phyloP scores from a whole-genome alignment of 2,113 vertebrate species.

The Neodontobutis hainanensis region DNA sequence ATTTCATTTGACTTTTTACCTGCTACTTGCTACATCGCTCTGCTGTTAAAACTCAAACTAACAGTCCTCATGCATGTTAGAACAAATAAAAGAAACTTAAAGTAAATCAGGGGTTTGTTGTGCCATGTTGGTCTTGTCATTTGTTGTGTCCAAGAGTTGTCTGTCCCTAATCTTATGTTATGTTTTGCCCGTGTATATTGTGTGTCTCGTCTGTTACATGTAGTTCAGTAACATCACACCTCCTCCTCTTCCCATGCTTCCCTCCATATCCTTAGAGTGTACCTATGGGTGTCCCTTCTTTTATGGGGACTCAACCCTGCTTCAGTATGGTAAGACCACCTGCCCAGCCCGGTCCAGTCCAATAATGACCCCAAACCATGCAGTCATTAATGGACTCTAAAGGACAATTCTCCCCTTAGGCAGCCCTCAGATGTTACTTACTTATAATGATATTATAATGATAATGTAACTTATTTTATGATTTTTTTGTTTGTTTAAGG shows the following conservation, averaged over 20 bases:
- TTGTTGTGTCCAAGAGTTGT: slow-evolving; percentile 12
- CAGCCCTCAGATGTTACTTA: slow-evolving; percentile 24
- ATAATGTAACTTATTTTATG: slow-evolving; percentile 41
- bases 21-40: slow-evolving; percentile 15
- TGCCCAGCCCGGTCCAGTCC: slow-evolving; percentile 54
- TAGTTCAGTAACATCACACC: slow-evolving; percentile 71
- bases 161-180: slow-evolving; percentile 6
- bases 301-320: slow-evolving; percentile 82
- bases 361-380: slow-evolving; percentile 47
- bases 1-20: background rate
- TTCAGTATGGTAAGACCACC: slow-evolving; percentile 89
- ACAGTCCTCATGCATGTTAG: slow-evolving; percentile 34
- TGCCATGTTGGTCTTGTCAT: slow-evolving; percentile 22
- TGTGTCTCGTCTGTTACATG: slow-evolving; percentile 52
- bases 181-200: background rate
- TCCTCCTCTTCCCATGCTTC: slow-evolving; percentile 61
- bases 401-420: slow-evolving; percentile 54
- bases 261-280: slow-evolving; percentile 71
- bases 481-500: slow-evolving; percentile 71
- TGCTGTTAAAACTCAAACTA: slow-evolving; percentile 8
- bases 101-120: slow-evolving; percentile 17
- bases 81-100: background rate
- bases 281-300: slow-evolving; percentile 76
- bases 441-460: no score
- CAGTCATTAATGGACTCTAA: slow-evolving; percentile 57